phyloP scores from a whole-genome alignment of 2,113 vertebrate species.

The Amphilophus citrinellus region DNA sequence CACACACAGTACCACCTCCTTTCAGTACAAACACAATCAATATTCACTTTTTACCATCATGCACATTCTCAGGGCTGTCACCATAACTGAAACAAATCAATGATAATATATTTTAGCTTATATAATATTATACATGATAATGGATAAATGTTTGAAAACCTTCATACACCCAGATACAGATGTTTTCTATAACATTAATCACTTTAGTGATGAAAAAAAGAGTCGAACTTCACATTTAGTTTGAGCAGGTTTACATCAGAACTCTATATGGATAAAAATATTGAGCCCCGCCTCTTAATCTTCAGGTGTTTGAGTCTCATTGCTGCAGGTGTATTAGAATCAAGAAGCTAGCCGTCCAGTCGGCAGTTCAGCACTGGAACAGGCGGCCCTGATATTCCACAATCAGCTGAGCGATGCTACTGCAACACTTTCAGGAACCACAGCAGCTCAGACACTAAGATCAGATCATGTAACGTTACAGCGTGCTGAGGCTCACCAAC shows the following conservation, averaged over 20 bases:
- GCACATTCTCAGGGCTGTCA: background rate
- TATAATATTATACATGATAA: background rate
- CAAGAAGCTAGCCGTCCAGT: no score
- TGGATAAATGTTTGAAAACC: rapidly evolving
- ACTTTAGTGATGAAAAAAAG: no score
- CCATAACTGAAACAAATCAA: background rate
- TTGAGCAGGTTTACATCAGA: no score
- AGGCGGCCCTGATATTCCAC: background rate
- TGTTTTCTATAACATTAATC: rapidly evolving
- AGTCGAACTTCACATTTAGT: no score
- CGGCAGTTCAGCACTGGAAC: no score
- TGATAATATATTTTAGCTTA: background rate
- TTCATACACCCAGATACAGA: background rate
- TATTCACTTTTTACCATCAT: background rate
- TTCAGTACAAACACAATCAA: background rate
- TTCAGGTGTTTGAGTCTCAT: no score
- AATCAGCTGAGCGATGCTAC: background rate
- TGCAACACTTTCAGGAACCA: background rate
- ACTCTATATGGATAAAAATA: background rate
- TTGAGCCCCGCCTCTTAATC: background rate
- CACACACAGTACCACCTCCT: background rate
- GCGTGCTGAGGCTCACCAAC: background rate
- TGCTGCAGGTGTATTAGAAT: no score
- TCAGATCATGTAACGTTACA: background rate
- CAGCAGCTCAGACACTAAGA: rapidly evolving